Conservation (phyloP, 2,113 vertebrate genomes). For the Indicator indicator region DNA sequence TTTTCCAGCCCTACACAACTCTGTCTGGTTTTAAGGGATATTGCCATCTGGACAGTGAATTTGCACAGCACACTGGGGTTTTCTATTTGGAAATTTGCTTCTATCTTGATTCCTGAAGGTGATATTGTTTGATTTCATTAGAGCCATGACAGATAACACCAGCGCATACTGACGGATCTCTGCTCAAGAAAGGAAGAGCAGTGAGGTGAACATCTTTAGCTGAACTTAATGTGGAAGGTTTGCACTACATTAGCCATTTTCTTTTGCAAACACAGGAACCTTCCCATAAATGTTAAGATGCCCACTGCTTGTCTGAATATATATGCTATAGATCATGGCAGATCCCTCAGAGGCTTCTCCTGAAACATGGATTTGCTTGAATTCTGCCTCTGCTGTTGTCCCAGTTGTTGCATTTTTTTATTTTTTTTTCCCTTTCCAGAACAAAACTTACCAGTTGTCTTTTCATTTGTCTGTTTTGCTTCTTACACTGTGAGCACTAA, state of each 20-base stretch:
- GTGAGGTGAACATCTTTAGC: not conserved
- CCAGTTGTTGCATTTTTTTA: not conserved
- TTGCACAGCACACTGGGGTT: not conserved
- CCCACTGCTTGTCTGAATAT: not conserved
- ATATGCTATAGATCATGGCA: not conserved
- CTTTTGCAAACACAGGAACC: not conserved
- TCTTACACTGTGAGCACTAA: conserved; percentile 62
- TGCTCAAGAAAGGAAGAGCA: not conserved
- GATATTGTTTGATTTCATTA: not conserved
- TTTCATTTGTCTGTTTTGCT: conserved; percentile 21
- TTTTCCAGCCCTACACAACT: conserved; percentile 8
- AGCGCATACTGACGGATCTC: not conserved
- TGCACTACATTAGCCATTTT: not conserved
- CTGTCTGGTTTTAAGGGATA: not conserved
- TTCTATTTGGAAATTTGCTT: not conserved
- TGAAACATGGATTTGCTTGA: not conserved
- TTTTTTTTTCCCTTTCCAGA: not conserved
- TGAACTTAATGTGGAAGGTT: not conserved
- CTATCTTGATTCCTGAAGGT: not conserved
- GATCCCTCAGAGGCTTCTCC: not conserved
- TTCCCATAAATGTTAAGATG: not conserved
- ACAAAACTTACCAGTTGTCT: not conserved
- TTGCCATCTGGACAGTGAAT: not conserved
- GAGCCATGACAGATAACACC: not conserved
- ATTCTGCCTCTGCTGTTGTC: conserved; percentile 11